These are phyloP conservation scores for Nasonia vitripennis DNA, from an alignment of 1,140 invertebrate genomes.

Conservation along the genomic window DNA sequence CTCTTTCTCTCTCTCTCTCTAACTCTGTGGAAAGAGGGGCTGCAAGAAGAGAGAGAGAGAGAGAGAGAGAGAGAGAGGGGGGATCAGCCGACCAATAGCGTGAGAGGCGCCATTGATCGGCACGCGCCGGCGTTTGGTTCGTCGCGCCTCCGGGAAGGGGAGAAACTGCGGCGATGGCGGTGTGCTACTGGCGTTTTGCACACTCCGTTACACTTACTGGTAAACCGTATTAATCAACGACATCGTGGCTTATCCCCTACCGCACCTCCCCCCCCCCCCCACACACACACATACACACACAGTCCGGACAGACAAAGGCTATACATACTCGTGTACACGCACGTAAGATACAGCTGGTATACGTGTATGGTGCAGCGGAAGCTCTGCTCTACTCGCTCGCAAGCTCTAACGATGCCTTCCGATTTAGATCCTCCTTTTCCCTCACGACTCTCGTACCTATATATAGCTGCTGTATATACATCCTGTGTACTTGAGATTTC, in stretches of 20 bases:
- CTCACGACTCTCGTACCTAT: background rate
- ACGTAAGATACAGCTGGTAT: too few relatives aligned
- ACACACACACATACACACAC: too few relatives aligned
- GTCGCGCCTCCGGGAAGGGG: slow-evolving; percentile 50
- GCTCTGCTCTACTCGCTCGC: background rate
- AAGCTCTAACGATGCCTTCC: slow-evolving; percentile 31
- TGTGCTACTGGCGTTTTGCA: slow-evolving; percentile 66
- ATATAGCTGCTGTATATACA: background rate
- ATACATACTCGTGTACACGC: too few relatives aligned
- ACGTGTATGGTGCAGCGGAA: too few relatives aligned
- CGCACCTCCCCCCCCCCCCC: background rate
- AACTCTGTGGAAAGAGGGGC: background rate
- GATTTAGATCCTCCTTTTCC: slow-evolving; percentile 13
- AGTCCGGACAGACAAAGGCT: background rate
- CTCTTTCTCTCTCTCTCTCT: background rate
- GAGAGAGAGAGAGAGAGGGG: background rate
- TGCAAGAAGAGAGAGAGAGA: background rate
- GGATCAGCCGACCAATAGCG: slow-evolving; percentile 64
- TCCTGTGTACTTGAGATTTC: background rate
- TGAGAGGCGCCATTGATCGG: slow-evolving; percentile 75
- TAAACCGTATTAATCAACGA: slow-evolving; percentile 77
- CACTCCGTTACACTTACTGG: slow-evolving; percentile 76
- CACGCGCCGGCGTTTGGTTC: slow-evolving; percentile 70
- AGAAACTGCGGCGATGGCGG: slow-evolving; percentile 51
- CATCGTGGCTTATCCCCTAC: slow-evolving; percentile 74